A percentile compares a stretch with the other conserved stretches of the same genome.
These are phyloP conservation scores for Corynorhinus townsendii DNA, from an alignment of 2,113 vertebrate species.

Conservation along the genomic window DNA sequence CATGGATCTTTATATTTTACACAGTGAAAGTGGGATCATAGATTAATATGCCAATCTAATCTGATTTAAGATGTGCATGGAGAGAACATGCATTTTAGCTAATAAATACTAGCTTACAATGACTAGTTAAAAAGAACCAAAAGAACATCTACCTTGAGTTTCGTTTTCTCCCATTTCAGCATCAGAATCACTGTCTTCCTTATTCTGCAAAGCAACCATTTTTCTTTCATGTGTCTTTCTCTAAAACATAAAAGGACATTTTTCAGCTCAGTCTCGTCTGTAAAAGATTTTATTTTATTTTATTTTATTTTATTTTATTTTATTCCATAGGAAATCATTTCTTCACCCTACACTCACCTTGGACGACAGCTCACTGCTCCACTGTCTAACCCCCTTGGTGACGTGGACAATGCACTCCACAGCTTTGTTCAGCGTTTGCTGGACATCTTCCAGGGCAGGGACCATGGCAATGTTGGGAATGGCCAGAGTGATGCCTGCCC, in stretches of 20 bases:
- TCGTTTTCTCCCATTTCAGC: slow-evolving; percentile 75
- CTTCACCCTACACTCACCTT: slow-evolving; percentile 80
- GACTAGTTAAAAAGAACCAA: background rate
- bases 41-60: background rate
- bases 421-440: slow-evolving; percentile 87
- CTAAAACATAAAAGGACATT: slow-evolving; percentile 73
- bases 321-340: background rate
- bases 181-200: slow-evolving; percentile 88
- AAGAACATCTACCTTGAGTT: slow-evolving; percentile 54
- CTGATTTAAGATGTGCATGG: background rate
- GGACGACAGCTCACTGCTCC: slow-evolving; percentile 88
- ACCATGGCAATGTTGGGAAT: slow-evolving; percentile 89
- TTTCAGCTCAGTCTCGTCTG: background rate
- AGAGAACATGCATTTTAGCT: background rate
- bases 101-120: background rate
- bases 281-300: background rate
- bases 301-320: background rate
- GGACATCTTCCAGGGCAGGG: slow-evolving; percentile 91
- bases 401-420: slow-evolving; percentile 88
- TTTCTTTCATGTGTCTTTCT: slow-evolving; percentile 84
- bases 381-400: slow-evolving; percentile 90
- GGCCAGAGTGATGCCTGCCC: slow-evolving; percentile 82
- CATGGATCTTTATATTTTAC: background rate
- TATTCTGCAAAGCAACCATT: slow-evolving; percentile 73
- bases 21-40: background rate